Conservation (phyloP, 1,140 invertebrate species). For the Aradophagus sp. region DNA sequence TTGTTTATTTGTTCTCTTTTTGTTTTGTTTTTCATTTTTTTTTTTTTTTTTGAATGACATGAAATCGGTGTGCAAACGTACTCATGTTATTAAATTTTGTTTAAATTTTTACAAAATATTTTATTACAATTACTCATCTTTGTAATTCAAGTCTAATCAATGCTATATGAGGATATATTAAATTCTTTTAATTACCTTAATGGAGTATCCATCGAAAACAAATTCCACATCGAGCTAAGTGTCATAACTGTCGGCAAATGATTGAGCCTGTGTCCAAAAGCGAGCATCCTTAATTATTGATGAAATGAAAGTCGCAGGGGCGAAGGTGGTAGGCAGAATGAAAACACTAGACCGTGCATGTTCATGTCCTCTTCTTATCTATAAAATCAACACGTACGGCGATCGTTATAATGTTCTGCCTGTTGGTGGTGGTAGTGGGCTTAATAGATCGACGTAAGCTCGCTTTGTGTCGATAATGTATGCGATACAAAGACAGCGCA, state of each 20-base stretch:
- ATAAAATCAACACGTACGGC: constrained; percentile 48
- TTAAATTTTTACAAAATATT: not conserved
- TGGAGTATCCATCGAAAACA: not conserved
- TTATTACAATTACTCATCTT: not conserved
- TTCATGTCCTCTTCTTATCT: constrained; percentile 40
- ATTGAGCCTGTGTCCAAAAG: constrained; percentile 16
- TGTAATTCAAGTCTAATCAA: no score
- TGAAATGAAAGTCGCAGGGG: constrained; percentile 29
- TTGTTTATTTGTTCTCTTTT: constrained; percentile 3
- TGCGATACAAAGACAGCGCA: constrained; percentile 28
- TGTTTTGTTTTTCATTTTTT: constrained; percentile 4
- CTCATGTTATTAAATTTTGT: constrained; percentile 7
- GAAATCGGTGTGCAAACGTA: constrained; percentile 6
- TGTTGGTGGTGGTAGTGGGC: constrained; percentile 65
- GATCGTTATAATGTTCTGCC: constrained; percentile 57
- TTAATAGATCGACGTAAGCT: constrained; percentile 50
- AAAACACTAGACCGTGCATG: constrained; percentile 52
- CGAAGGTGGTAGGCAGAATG: constrained; percentile 48
- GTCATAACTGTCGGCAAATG: constrained; percentile 2
- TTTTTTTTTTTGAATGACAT: constrained; percentile 15
- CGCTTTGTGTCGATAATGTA: constrained; percentile 33
- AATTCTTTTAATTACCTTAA: not conserved
- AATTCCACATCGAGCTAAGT: not conserved
- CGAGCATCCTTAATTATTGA: constrained; percentile 19
- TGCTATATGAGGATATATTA: no score